These are phyloP conservation scores for Leucoraja ocellata DNA, from an alignment of 2,797 vertebrate species.

Conservation along the genomic window DNA sequence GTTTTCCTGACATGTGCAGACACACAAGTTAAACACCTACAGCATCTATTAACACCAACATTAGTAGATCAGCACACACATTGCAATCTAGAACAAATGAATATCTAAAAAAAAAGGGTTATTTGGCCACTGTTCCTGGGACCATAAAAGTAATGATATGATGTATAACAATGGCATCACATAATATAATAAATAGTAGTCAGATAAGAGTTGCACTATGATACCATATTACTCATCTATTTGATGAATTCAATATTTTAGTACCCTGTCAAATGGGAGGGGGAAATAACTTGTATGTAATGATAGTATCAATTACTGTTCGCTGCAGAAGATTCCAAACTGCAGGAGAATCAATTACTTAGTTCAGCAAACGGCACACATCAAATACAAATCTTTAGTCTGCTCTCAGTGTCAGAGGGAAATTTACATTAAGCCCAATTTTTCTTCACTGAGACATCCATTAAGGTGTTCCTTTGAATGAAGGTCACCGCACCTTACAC, in stretches of 20 bases:
- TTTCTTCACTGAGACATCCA: not conserved
- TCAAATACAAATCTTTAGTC: not conserved
- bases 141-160: too few relatives aligned
- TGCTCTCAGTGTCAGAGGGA: not conserved
- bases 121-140: not conserved
- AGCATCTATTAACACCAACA: not conserved
- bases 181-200: not conserved
- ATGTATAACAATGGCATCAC: not conserved
- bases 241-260: not conserved
- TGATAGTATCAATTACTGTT: not conserved
- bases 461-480: not conserved
- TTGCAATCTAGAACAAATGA: not conserved
- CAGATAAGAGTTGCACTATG: not conserved
- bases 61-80: not conserved
- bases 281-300: not conserved
- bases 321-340: not conserved
- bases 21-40: not conserved
- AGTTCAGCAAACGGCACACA: too few relatives aligned
- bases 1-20: not conserved
- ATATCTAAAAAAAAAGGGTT: not conserved
- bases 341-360: too few relatives aligned
- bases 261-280: not conserved
- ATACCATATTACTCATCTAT: not conserved
- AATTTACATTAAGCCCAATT: not conserved
- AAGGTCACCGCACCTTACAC: not conserved